phyloP scores from a whole-genome alignment of 2,797 vertebrate species.

The Dallia pectoralis region DNA sequence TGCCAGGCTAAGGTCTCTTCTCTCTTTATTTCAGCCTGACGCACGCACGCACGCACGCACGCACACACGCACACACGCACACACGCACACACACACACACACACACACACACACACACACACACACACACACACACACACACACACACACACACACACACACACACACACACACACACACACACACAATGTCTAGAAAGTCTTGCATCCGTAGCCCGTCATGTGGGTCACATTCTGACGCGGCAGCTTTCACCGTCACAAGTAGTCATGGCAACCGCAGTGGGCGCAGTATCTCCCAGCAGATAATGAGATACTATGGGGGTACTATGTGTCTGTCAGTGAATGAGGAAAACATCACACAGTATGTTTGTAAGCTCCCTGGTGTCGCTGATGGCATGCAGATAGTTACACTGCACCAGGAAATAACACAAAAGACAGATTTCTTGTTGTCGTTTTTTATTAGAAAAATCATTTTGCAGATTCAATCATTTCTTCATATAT shows the following conservation, averaged over 20 bases:
- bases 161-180: not conserved
- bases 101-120: constrained; percentile 14
- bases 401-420: not conserved
- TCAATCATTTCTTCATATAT: constrained; percentile 49
- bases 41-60: no score
- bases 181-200: constrained; percentile 47
- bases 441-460: constrained; percentile 73
- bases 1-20: constrained; percentile 17
- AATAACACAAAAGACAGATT: constrained; percentile 23
- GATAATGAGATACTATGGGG: constrained; percentile 20
- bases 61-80: no score
- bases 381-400: not conserved
- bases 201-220: constrained; percentile 56
- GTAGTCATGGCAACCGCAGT: constrained; percentile 61
- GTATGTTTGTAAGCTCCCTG: not conserved
- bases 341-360: not conserved
- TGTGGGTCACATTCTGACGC: constrained; percentile 59
- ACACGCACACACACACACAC: not conserved
- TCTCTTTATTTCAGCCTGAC: not conserved
- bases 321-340: not conserved
- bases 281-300: constrained; percentile 53
- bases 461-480: constrained; percentile 78
- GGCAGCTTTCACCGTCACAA: constrained; percentile 61
- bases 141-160: not conserved
- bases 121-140: constrained; percentile 17